Conservation (phyloP, 2,888 invertebrate species). For the Mystacides longicornis region DNA sequence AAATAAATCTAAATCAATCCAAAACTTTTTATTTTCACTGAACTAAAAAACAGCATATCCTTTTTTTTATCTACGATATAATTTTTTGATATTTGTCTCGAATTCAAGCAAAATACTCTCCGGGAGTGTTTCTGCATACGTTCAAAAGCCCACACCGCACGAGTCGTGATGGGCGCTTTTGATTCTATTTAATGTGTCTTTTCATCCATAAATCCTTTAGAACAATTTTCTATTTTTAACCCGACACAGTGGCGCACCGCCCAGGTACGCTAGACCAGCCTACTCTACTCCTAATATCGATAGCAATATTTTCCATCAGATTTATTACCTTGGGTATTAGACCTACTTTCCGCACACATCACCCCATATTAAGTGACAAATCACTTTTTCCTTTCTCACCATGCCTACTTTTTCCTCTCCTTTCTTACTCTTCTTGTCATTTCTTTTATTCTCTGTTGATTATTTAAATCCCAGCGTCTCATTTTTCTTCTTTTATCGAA, state of each 20-base stretch:
- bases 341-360: neutral
- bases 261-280: too few relatives aligned
- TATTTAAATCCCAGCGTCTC: too few relatives aligned
- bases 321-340: neutral
- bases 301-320: neutral
- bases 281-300: neutral
- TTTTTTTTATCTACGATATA: neutral
- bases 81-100: neutral
- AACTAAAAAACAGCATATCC: neutral
- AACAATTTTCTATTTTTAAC: too few relatives aligned
- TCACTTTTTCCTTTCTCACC: neutral
- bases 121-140: neutral
- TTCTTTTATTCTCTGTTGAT: neutral
- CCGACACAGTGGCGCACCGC: too few relatives aligned
- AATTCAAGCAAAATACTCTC: neutral
- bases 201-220: too few relatives aligned
- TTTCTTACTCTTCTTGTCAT: neutral
- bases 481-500: too few relatives aligned
- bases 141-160: too few relatives aligned
- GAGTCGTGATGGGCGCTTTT: too few relatives aligned
- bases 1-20: too few relatives aligned
- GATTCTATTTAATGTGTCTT: too few relatives aligned
- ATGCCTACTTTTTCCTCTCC: neutral
- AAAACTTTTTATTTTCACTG: too few relatives aligned
- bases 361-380: neutral